Conservation (phyloP, 2,888 invertebrate genomes). For the Leptinotarsa haldemani region DNA sequence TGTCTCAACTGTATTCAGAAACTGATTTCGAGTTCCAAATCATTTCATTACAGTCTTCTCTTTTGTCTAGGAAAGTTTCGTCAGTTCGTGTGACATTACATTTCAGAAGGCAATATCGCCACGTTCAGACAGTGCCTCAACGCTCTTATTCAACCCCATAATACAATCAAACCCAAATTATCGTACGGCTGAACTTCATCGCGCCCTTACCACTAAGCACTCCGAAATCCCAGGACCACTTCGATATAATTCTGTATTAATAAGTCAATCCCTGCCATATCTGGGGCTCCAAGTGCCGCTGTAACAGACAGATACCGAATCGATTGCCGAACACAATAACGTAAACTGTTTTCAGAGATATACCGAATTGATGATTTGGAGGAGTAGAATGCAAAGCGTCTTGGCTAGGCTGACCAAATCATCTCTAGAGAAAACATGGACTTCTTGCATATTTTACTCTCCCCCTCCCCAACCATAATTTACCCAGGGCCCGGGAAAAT, state of each 20-base stretch:
- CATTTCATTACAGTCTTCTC: no score
- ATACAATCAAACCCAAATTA: conserved; percentile 17
- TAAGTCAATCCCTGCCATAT: conserved; percentile 14
- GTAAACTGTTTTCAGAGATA: background rate
- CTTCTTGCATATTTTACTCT: no score
- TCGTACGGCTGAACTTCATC: background rate
- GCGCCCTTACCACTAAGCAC: conserved; percentile 5
- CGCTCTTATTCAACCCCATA: background rate
- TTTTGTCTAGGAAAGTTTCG: no score
- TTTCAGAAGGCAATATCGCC: background rate
- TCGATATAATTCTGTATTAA: conserved; percentile 12
- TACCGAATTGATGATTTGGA: no score
- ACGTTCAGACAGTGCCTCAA: background rate
- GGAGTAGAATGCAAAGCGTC: no score
- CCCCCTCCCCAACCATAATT: no score
- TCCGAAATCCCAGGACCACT: background rate
- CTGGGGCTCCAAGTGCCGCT: conserved; percentile 14
- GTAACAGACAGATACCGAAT: conserved; percentile 19
- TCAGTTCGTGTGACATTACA: no score
- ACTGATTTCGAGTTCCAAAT: no score
- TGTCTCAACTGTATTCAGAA: no score
- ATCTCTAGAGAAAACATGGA: no score
- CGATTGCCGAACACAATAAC: background rate
- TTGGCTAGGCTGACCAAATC: no score
- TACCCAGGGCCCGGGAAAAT: no score